phyloP scores from a whole-genome alignment of 2,797 vertebrate species.

The Pangasius mekongensis region DNA sequence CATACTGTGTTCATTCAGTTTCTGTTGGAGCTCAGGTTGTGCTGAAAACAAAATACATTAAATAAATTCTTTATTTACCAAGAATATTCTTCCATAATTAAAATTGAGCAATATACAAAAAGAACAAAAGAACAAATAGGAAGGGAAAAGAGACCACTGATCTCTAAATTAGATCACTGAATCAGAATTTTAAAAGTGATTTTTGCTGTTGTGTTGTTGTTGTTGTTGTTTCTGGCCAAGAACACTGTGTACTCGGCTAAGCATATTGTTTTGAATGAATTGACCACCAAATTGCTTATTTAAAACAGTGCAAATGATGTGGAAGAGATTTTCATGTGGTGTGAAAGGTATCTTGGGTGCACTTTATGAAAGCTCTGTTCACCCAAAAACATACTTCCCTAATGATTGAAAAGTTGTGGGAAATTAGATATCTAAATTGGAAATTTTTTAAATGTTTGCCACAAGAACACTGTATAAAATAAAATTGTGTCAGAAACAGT shows the following conservation, averaged over 20 bases:
- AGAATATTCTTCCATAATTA: not conserved
- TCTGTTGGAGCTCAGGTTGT: not conserved
- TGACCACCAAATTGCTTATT: not conserved
- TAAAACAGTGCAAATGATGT: constrained; percentile 12
- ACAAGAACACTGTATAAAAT: not conserved
- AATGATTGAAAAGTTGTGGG: not conserved
- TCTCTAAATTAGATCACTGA: not conserved
- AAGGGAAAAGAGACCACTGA: not conserved
- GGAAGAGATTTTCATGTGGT: not conserved
- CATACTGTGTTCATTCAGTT: not conserved
- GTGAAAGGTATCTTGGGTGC: not conserved
- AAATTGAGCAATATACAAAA: no score
- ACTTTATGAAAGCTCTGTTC: not conserved
- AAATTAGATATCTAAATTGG: not conserved
- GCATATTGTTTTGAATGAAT: not conserved
- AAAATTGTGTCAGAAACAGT: not conserved
- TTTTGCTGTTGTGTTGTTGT: not conserved
- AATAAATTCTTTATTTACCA: not conserved
- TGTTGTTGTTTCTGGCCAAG: not conserved
- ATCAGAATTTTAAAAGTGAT: not conserved
- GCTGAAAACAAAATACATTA: not conserved
- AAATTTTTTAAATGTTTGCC: not conserved
- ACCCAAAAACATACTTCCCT: not conserved
- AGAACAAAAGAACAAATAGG: not conserved
- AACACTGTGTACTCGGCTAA: not conserved